A percentile compares a stretch with the other conserved stretches of the same genome.
phyloP scores from a whole-genome alignment of 2,113 vertebrate species.

The Silurus glanis region DNA sequence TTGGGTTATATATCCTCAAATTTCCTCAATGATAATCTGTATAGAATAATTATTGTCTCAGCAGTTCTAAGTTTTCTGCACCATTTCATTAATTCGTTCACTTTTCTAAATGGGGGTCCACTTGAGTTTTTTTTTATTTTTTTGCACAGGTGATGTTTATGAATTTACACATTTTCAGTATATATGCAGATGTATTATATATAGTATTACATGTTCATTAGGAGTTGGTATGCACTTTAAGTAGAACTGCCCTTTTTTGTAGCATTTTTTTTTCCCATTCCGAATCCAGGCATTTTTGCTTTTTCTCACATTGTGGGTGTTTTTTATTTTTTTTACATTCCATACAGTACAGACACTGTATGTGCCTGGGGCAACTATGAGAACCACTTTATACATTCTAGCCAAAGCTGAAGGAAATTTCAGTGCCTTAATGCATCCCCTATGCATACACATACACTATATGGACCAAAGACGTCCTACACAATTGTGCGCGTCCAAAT shows the following conservation, averaged over 20 bases:
- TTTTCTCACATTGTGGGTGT: background rate
- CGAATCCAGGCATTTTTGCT: background rate
- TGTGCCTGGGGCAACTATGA: background rate
- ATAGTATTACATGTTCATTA: slow-evolving; percentile 4
- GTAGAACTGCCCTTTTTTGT: slow-evolving; percentile 13
- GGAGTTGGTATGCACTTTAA: slow-evolving; percentile 47
- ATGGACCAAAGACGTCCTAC: too few species aligned
- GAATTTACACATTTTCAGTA: slow-evolving; percentile 1
- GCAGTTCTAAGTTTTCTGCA: background rate
- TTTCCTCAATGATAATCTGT: background rate
- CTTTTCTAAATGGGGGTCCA: background rate
- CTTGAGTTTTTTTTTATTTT: too few species aligned
- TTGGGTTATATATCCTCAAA: background rate
- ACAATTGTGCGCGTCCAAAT: too few species aligned
- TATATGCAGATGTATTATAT: background rate
- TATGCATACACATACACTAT: too few species aligned
- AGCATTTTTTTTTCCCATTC: background rate
- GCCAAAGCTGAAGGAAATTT: slow-evolving; percentile 24
- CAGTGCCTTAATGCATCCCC: slow-evolving; percentile 1
- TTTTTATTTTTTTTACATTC: background rate
- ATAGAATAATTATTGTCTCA: background rate
- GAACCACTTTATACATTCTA: slow-evolving; percentile 32
- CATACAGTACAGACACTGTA: background rate
- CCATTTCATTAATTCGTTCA: background rate
- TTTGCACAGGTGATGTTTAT: slow-evolving; percentile 37